Evolutionary conservation across 2,113 vertebrate genomes (phyloP).

Genomic region (Rhabdomys dilectus): DNA sequence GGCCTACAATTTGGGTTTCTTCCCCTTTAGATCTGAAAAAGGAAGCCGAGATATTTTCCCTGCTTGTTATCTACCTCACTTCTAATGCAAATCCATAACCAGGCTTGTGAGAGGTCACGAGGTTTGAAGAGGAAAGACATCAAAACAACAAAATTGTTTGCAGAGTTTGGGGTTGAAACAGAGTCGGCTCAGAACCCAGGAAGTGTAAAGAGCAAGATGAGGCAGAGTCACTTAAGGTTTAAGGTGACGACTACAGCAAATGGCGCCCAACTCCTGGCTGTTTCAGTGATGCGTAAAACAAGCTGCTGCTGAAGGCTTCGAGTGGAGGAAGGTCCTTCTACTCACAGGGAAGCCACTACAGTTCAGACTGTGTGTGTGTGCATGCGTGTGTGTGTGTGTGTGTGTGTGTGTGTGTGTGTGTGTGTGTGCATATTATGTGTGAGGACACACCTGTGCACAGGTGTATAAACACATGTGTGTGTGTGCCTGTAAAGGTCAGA

Average conservation of each 20-base stretch:
- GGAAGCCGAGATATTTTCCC: conserved; percentile 37
- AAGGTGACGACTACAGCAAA: not conserved
- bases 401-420: not conserved
- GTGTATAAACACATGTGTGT: not conserved
- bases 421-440: not conserved
- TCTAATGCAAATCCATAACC: conserved; percentile 54
- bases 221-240: not conserved
- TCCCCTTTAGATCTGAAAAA: conserved; percentile 54
- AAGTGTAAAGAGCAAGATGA: conserved; percentile 25
- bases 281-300: not conserved
- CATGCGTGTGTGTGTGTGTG: not conserved
- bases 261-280: too few relatives aligned
- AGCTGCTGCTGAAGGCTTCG: not conserved
- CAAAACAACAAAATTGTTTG: conserved; percentile 41
- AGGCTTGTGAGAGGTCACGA: not conserved
- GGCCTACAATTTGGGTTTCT: conserved; percentile 40
- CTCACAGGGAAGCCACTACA: not conserved
- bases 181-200: not conserved
- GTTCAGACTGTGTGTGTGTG: not conserved
- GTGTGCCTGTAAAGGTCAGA: not conserved
- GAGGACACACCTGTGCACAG: not conserved
- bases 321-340: too few relatives aligned
- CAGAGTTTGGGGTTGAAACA: not conserved
- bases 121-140: conserved; percentile 36
- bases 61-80: not conserved